Evolutionary conservation across 2,797 vertebrate species (phyloP), one percentile per base, ranked within the genome.

Genomic region (Pterois miles): DNA sequence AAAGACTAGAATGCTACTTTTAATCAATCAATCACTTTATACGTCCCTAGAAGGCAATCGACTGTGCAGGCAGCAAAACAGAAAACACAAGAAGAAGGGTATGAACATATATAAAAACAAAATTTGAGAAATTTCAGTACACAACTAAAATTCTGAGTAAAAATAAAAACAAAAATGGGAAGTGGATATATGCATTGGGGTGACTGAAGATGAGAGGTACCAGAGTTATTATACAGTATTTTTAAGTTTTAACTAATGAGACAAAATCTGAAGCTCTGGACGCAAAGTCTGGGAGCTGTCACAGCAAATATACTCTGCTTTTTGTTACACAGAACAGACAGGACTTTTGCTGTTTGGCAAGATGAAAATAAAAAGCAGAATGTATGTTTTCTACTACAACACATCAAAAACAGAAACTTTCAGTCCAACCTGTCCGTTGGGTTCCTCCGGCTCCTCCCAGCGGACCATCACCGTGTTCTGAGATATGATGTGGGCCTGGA

Each of bases 391-490:
- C 36, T 53, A 33, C 27, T 38, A 66, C n/a, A 64, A n/a, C 6
- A 64, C 3, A 68, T 62, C 6, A 76, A 31, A 58, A 67, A 10
- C 2, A 54, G n/a, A 23, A 2, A 16, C 31, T 11, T 65, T 57
- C 7, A 1, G 40, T 65, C 91, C 52, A 88, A 99, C 97, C 94
- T 98, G 95, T 31, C 98, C 98, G 0, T 99, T 99, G 74, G 98
- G 98, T 77, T 99, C 98, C 92, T 99, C 98, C 0, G 98, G 98
- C 57, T 99, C 98, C 63, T 99, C 98, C 98, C 98, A 99, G 87
- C 98, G 97, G 85, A 99, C 97, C 89, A 98, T 96, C 96, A 99
- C 98, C 6, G 97, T 98, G 89, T 95, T 97, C 74, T 96, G 94
- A 4, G 97, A 98, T 76, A 99, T 94, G 92, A 99, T 99, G 2